These are phyloP conservation scores for Agrotis ipsilon DNA, from an alignment of 2,888 invertebrate genomes.

Conservation along the genomic window DNA sequence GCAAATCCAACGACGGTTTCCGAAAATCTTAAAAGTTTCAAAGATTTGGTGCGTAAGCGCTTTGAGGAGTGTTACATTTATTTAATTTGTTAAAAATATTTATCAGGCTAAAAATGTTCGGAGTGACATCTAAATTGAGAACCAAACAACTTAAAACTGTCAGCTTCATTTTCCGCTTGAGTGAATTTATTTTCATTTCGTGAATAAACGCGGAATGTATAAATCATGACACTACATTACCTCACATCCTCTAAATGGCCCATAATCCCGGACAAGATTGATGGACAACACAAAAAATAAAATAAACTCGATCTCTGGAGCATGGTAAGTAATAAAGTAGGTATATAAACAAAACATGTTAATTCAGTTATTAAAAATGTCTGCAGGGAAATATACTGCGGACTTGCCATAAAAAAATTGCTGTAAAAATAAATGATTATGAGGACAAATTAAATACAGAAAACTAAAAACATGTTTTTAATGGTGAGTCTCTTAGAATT, in stretches of 20 bases:
- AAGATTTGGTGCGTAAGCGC: constrained; percentile 6
- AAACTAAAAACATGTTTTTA: no score
- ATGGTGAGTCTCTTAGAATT: no score
- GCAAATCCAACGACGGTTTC: constrained; percentile 13
- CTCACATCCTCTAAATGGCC: constrained; percentile 42
- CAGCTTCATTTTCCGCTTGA: constrained; percentile 25
- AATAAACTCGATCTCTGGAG: constrained; percentile 23
- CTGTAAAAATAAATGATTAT: no score
- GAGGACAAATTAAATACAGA: no score
- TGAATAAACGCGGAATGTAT: constrained; percentile 39
- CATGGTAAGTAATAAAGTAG: constrained; percentile 19
- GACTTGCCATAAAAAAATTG: neutral
- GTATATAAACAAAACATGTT: constrained; percentile 33
- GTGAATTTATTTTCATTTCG: constrained; percentile 36
- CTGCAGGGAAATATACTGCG: constrained; percentile 42
- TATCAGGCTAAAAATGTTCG: constrained; percentile 20
- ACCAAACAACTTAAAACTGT: constrained; percentile 19
- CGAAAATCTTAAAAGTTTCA: constrained; percentile 23
- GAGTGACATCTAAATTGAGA: constrained; percentile 35
- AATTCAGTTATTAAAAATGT: constrained; percentile 27
- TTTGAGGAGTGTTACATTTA: constrained; percentile 3
- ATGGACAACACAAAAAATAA: constrained; percentile 43
- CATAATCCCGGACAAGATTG: constrained; percentile 50
- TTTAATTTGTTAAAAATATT: constrained; percentile 20
- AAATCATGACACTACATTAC: constrained; percentile 43